Base-by-base conservation (phyloP, 2,888 invertebrate genomes). In the Cryptops parisi region DNA sequence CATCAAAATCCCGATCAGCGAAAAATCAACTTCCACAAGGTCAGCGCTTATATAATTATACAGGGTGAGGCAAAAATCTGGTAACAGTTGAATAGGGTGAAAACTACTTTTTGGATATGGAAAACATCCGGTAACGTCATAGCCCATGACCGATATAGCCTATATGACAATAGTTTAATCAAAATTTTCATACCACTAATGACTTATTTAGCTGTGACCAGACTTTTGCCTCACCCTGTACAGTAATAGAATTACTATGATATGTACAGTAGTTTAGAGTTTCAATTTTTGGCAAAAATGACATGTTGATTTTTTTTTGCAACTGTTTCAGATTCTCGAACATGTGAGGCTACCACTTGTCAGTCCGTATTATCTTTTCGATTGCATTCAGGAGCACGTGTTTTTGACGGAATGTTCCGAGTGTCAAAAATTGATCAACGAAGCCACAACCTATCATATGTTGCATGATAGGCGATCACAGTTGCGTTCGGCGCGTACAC, bases 361-460 rank as follows among this genome's bases (percentile, higher is more conserved):
- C 15, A 72, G 69, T 55, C 72, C 73, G 2, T 73, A 73, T 61
- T 73, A 68, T 58, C 62, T 74, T 17, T 68, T 70, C 58, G 73
- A 74, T 60, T 67, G 65, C 59, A 70, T 73, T 9, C 69, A 68
- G 56, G 64, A 64, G 9, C 63, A 68, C 47, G 60, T 65, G 17
- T 65, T 68, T 12, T 64, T 73, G 1, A 59, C 61, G 41, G 58
- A 64, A 27, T 70, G 66, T 46, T 62, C 65, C 2, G 66, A 66
- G 47, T 72, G 72, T 59, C 64, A 63, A 39, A 59, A 62, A 24
- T 61, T 73, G 38, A 64, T 73, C 6, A 70, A 73, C 54, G 73
- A 73, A 60, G 73, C 72, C 21, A 70, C 70, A 58, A 62, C 65
- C 24, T 74, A 68, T 60, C 70, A 72, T 54, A 61, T 73, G 47